Conservation (phyloP, 2,888 invertebrate genomes). For the Blastobasis lacticolella region DNA sequence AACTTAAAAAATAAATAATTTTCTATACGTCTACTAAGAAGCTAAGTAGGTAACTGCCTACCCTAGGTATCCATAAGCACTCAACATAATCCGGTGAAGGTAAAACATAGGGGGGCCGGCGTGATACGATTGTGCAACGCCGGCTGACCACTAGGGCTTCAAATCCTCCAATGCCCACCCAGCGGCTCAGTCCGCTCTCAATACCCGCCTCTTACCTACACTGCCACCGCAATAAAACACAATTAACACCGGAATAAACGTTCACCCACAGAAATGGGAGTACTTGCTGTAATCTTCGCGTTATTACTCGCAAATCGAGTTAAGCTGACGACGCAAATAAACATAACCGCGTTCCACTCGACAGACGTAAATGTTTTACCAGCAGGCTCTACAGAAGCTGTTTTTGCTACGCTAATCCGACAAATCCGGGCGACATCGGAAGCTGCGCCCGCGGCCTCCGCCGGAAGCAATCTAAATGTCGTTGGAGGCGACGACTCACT, state of each 20-base stretch:
- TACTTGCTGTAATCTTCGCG: conserved; percentile 34
- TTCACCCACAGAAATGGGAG: conserved; percentile 31
- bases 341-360: conserved; percentile 22
- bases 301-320: conserved; percentile 41
- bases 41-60: too few relatives aligned
- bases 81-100: conserved; percentile 57
- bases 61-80: background rate
- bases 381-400: conserved; percentile 22
- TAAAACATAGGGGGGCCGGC: conserved; percentile 30
- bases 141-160: conserved; percentile 70
- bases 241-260: too few relatives aligned
- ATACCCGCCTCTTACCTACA: conserved; percentile 26
- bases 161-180: conserved; percentile 54
- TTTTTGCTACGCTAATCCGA: conserved; percentile 49
- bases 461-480: conserved; percentile 65
- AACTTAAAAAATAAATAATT: background rate
- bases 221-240: conserved; percentile 14
- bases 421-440: conserved; percentile 54
- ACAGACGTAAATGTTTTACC: conserved; percentile 38
- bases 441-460: conserved; percentile 41
- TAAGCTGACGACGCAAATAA: conserved; percentile 29
- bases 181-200: conserved; percentile 34
- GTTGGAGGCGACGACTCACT: conserved; percentile 29
- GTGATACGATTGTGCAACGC: conserved; percentile 59
- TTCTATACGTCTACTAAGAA: background rate